Base-by-base conservation (phyloP, 2,888 invertebrate genomes). In the Xanthorhoe designata region DNA sequence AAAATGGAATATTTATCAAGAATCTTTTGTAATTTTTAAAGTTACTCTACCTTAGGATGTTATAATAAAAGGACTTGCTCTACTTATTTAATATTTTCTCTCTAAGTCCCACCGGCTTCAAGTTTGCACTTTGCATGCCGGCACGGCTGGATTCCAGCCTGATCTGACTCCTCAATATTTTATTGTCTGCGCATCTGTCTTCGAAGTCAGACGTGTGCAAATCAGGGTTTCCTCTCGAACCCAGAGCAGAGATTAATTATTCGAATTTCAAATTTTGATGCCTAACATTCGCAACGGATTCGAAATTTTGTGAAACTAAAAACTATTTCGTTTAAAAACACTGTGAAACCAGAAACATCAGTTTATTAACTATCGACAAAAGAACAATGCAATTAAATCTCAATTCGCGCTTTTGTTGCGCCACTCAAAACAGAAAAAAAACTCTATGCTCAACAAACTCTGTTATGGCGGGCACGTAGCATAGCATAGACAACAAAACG, bases 91-190 rank as follows among this genome's bases (percentile, higher is more conserved):
- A 42, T 42, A 42, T 13, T 13, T 42, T 42, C 52, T 19, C 54
- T 56, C 58, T 50, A 17, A 42, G 35, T 15, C 15, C 18, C 53
- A 54, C 57, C 13, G 18, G 0, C 15, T 38, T 32, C 59, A 60
- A 70, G 64, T 70, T 69, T 70, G 71, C 65, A 66, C 50, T 53
- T 75, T 71, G 72, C 61, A 63, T 53, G 50, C 66, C 68, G 57
- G 66, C 61, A 68, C 67, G 65, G 62, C 66, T 62, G n/a, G 32
- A 54, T 57, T 56, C 68, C 62, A 61, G 62, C 61, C 8, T 32
- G 32, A 35, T 7, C 47, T 52, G 53, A 61, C 53, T 61, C 38
- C 42, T 53, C 64, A 54, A 71, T 74, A 71, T 69, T 72, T 74
- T 65, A 72, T 66, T 63, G 71, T 70, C 66, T 58, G 69, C 54